These are phyloP conservation scores for Machaerirhynchus nigripectus DNA, from an alignment of 2,113 vertebrate species.

Conservation along the genomic window DNA sequence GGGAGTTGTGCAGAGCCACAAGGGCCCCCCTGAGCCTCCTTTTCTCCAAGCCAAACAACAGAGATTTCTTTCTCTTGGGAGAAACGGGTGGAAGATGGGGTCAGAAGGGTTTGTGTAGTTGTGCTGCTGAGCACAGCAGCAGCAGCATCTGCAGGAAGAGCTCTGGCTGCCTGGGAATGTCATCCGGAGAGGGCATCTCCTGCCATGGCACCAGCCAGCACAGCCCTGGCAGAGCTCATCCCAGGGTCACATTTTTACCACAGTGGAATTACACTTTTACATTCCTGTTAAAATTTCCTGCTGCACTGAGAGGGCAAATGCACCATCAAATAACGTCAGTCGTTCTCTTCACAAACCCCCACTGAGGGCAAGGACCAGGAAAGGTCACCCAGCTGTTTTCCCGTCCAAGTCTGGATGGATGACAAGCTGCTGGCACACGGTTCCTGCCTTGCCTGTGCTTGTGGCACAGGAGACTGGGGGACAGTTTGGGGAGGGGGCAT, in stretches of 20 bases:
- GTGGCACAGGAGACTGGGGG: not conserved
- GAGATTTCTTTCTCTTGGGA: not conserved
- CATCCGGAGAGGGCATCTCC: accelerated
- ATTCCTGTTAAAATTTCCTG: not conserved
- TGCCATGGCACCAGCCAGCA: not conserved
- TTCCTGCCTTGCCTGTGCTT: not conserved
- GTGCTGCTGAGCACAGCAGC: not conserved
- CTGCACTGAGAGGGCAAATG: not conserved
- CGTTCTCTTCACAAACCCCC: not conserved
- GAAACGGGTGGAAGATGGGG: not conserved
- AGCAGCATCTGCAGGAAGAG: not conserved
- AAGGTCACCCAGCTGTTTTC: not conserved
- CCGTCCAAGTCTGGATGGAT: not conserved
- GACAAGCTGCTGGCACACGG: accelerated
- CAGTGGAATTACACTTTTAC: not conserved
- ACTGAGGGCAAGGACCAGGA: not conserved
- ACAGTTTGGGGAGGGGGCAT: not conserved
- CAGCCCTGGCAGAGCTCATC: not conserved
- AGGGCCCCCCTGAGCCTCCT: not conserved
- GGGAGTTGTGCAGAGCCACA: not conserved
- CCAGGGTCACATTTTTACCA: not conserved
- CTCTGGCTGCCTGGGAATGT: not conserved
- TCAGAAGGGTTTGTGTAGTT: not conserved
- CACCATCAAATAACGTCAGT: not conserved
- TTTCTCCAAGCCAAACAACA: accelerated